Conservation (phyloP, 2,113 vertebrate genomes). For the Serinus canaria region DNA sequence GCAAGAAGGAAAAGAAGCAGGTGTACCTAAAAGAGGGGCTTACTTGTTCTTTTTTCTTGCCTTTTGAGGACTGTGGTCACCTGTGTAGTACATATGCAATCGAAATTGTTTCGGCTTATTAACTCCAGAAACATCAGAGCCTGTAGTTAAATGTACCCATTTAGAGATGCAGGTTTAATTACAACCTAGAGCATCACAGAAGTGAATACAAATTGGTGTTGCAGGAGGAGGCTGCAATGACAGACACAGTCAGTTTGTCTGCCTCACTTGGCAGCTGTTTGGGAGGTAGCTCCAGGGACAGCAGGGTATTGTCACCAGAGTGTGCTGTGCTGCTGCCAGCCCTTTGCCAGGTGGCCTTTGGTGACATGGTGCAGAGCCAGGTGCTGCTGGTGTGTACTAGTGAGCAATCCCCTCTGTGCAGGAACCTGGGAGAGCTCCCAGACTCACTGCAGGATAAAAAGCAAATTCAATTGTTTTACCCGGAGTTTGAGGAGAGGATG, state of each 20-base stretch:
- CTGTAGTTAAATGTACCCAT: not conserved
- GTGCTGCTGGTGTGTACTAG: fast-evolving
- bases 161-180: slow-evolving; percentile 20
- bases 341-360: not conserved
- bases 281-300: not conserved
- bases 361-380: not conserved
- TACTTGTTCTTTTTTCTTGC: not conserved
- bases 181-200: not conserved
- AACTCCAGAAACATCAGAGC: not conserved
- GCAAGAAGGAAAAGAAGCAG: not conserved
- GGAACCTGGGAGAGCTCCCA: not conserved
- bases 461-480: not conserved
- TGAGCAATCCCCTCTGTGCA: fast-evolving
- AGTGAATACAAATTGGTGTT: not conserved
- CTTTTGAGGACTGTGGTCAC: not conserved
- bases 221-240: not conserved
- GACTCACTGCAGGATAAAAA: not conserved
- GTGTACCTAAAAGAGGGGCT: not conserved
- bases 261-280: not conserved
- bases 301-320: not conserved
- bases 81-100: not conserved
- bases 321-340: not conserved
- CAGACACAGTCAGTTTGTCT: not conserved
- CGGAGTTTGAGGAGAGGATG: not conserved
- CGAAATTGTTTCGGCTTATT: not conserved